Evolutionary conservation across 1,140 invertebrate species (phyloP), one percentile per base, ranked within the genome.

Genomic region (Plutomurus gul): DNA sequence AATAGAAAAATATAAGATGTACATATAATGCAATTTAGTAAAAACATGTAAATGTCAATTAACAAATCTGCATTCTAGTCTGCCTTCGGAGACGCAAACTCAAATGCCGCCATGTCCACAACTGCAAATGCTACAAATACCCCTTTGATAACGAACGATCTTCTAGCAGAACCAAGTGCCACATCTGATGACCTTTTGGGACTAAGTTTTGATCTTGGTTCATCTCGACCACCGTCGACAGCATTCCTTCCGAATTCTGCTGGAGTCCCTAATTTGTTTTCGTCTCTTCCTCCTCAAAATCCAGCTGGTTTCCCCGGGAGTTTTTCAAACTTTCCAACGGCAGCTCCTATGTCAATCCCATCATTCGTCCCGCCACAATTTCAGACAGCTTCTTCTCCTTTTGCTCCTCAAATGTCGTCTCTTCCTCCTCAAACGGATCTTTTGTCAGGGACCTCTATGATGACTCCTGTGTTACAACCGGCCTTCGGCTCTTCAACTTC

Each of bases 381-480:
- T 36, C 72, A 40, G 36, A 33, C 36, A 75, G 72, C 72, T 74
- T 73, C 73, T 36, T 33, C 18, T 39, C 22, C 39, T 43, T 49
- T 40, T 22, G 8, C 33, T 39, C 13, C 11, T 6, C 33, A 70
- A 43, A 37, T 51, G 49, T 27, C 49, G 0, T 18, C 47, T 20
- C 40, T 37, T 16, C 43, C 56, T 8, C n/a, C 27, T 30, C 30
- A 65, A 18, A 25, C 25, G 46, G 51, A 46, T 77, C 75, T 27
- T 8, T 70, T 30, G 43, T 65, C 46, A 36, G 33, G 49, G 20
- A 65, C 30, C 18, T 0, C 56, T 6, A 39, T 51, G 20, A 25
- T 39, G 36, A 49, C 78, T 27, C 78, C 78, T 4, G 73, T 79
- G 13, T 49, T 79, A 33, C 72, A 79, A 36, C 78, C 78, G 30